Percentiles rank a stretch among this genome's conserved stretches.
Evolutionary conservation across 2,888 invertebrate genomes (phyloP).

Genomic region (Hypena proboscidalis): DNA sequence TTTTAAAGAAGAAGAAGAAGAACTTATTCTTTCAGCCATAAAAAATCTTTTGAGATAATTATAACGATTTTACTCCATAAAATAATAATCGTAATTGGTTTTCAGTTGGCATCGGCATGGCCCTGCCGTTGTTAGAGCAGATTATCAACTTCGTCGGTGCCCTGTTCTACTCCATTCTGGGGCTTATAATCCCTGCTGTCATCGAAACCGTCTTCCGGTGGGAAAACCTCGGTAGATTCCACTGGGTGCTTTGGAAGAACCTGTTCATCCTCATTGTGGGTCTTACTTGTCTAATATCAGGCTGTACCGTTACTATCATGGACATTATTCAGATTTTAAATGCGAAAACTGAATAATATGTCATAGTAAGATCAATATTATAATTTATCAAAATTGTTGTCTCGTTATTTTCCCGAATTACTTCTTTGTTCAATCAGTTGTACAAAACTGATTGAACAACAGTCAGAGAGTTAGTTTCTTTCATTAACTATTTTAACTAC

Average conservation of each 20-base stretch:
- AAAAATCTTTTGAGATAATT: too few species aligned
- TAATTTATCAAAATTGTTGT: too few species aligned
- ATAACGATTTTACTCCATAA: too few species aligned
- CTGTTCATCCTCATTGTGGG: constrained; percentile 85
- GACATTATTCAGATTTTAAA: constrained; percentile 69
- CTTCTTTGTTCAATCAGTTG: too few species aligned
- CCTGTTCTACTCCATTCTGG: constrained; percentile 89
- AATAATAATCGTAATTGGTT: constrained; percentile 32
- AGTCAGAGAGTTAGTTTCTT: too few species aligned
- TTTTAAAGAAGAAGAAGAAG: too few species aligned
- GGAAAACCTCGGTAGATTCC: constrained; percentile 87
- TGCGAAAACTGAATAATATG: constrained; percentile 30
- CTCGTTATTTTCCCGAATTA: too few species aligned
- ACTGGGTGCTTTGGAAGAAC: constrained; percentile 90
- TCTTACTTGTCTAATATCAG: constrained; percentile 87
- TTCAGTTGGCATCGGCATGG: constrained; percentile 75
- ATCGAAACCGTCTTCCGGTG: constrained; percentile 90
- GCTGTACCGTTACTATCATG: constrained; percentile 79
- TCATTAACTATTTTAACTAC: too few species aligned
- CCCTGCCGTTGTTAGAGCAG: constrained; percentile 78
- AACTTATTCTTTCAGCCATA: too few species aligned
- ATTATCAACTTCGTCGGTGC: constrained; percentile 80
- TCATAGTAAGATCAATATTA: constrained; percentile 8
- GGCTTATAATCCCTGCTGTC: constrained; percentile 90
- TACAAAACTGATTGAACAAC: too few species aligned